Base-by-base conservation (phyloP, 30 jellyfish, hydroid and myxozoan genomes). In the Rhopilema esculentum region DNA sequence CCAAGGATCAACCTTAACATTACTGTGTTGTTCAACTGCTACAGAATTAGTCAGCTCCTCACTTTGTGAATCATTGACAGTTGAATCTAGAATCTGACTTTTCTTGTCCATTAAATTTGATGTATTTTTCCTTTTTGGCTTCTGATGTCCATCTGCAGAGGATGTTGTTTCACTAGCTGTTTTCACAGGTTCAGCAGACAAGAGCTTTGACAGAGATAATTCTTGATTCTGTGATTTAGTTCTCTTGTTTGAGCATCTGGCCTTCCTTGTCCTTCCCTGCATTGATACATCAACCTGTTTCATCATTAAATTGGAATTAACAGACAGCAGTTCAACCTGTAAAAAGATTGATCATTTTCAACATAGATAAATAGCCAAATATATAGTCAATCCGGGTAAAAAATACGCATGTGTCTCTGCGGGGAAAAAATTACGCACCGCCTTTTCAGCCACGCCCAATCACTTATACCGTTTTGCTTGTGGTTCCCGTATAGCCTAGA, bases 1-100 rank as follows among this genome's bases (percentile, higher is more conserved):
- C 97, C 97, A 89, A 8, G 91, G 93, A 64, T 89, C 82, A 26
- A 75, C 82, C 53, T 82, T 89, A 26, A 81, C 19, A 27, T 64
- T 73, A 22, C 90, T 22, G 18, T 24, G 63, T 15, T 15, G 83
- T 20, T 63, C 67, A 24, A 17, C 64, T 69, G n/a, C 73, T 48
- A 8, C 48, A 26, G 15, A 8, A 16, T 23, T 26, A 33, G 53
- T 32, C 17, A 21, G 33, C 81, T 19, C 89, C 57, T 8, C 71
- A 52, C 19, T 4, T 66, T 27, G 53, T 8, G 1, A 24, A 49
- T 27, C 12, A 40, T 40, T 40, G 6, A 40, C 57, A 40, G 57
- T 6, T 40, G 57, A 12, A 40, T 40, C 25, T 2, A 19, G 40
- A 28, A 52, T 33, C 20, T 40, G 63, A 22, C 74, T 53, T 82